Conservation (phyloP, 1,140 invertebrate genomes). For the Uloborus diversus region DNA sequence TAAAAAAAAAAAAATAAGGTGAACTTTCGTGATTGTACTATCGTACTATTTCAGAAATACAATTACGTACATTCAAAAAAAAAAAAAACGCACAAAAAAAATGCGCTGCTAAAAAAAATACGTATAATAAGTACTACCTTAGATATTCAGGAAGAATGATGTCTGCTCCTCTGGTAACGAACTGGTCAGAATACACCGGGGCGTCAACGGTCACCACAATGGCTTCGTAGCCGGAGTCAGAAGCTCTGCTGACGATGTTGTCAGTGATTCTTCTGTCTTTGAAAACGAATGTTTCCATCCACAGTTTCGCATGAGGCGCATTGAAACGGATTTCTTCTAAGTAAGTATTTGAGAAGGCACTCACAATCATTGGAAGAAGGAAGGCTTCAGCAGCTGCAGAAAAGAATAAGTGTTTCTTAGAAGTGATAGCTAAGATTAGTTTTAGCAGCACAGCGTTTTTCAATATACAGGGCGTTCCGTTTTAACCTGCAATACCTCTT, state of each 20-base stretch:
- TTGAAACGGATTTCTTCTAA: background rate
- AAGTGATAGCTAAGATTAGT: too few relatives aligned
- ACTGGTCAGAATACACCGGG: conserved; percentile 69
- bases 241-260: conserved; percentile 79
- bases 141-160: background rate
- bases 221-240: conserved; percentile 84
- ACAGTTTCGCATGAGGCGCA: background rate
- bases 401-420: too few relatives aligned
- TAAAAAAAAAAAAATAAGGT: too few relatives aligned
- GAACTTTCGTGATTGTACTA: too few relatives aligned
- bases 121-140: background rate
- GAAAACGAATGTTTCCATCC: background rate
- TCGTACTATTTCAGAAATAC: too few relatives aligned
- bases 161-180: background rate
- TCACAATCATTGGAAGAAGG: background rate
- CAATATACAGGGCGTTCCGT: too few relatives aligned
- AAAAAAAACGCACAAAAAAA: too few relatives aligned
- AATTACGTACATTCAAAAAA: too few relatives aligned
- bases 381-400: background rate
- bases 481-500: too few relatives aligned
- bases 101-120: background rate
- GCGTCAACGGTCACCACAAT: conserved; percentile 90
- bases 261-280: conserved; percentile 78
- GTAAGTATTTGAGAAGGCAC: background rate
- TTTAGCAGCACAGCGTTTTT: too few relatives aligned